phyloP scores from a whole-genome alignment of 1,140 invertebrate species.

The Tachypleus tridentatus region DNA sequence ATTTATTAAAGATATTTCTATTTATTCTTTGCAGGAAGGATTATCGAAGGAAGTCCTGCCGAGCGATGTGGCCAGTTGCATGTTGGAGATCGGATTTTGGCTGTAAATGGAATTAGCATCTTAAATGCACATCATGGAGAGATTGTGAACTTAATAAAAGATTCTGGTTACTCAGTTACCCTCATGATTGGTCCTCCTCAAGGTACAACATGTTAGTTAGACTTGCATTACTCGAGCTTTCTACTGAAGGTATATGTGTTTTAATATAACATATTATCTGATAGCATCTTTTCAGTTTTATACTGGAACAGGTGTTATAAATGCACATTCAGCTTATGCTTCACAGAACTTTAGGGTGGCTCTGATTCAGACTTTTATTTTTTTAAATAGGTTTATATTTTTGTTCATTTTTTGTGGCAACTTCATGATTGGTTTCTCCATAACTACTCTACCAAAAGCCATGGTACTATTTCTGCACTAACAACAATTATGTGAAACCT shows the following conservation, averaged over 20 bases:
- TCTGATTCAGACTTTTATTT: too few relatives aligned
- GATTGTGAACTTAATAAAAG: slow-evolving; percentile 81
- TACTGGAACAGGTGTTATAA: neutral
- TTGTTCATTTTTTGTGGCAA: too few relatives aligned
- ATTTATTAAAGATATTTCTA: too few relatives aligned
- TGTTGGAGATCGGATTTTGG: slow-evolving; percentile 89
- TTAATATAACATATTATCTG: neutral
- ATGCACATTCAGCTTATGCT: neutral
- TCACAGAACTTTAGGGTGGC: too few relatives aligned
- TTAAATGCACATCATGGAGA: slow-evolving; percentile 87
- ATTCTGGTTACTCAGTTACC: slow-evolving; percentile 55
- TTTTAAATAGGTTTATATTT: too few relatives aligned
- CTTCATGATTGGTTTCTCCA: too few relatives aligned
- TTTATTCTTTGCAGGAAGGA: slow-evolving; percentile 42
- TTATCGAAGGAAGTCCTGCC: slow-evolving; percentile 89
- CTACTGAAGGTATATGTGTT: neutral
- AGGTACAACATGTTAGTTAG: neutral
- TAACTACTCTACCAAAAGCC: too few relatives aligned
- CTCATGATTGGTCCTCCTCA: slow-evolving; percentile 7
- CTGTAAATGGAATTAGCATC: slow-evolving; percentile 87
- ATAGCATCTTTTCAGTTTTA: neutral
- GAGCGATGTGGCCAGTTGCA: slow-evolving; percentile 76
- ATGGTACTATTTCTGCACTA: too few relatives aligned
- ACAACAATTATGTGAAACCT: too few relatives aligned
- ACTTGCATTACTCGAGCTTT: neutral